Evolutionary conservation across 1,140 invertebrate species (phyloP).

Genomic region (Trachymyrmex septentrionalis): DNA sequence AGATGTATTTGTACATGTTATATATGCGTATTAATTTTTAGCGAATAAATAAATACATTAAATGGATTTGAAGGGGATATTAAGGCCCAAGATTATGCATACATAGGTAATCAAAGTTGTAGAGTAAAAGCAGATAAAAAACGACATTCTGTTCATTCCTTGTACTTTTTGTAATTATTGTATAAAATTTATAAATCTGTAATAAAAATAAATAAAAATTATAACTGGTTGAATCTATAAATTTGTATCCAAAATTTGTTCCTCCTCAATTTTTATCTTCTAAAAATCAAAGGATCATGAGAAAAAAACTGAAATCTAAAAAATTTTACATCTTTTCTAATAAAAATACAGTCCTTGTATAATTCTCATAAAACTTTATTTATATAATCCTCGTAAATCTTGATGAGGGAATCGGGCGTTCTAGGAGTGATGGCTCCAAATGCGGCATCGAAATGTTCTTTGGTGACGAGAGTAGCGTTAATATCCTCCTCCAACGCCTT

Average conservation of each 20-base stretch:
- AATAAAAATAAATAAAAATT: neutral
- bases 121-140: neutral
- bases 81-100: neutral
- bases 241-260: neutral
- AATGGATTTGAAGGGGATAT: neutral
- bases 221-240: too few relatives aligned
- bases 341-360: neutral
- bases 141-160: neutral
- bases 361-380: constrained; percentile 68
- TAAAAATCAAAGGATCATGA: neutral
- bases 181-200: neutral
- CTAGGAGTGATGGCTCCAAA: constrained; percentile 90
- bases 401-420: constrained; percentile 89
- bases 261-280: neutral
- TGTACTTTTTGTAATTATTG: neutral
- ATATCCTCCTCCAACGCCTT: constrained; percentile 92
- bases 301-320: neutral
- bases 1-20: neutral
- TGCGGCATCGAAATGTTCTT: constrained; percentile 90
- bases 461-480: constrained; percentile 86
- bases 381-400: constrained; percentile 90
- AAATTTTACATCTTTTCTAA: neutral
- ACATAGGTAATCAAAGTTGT: neutral
- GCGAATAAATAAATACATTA: neutral
- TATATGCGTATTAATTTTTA: neutral